Evolutionary conservation across 2,797 vertebrate genomes (phyloP), one percentile per base, ranked within the genome.

Genomic region (Petrocephalus schoutedeni): DNA sequence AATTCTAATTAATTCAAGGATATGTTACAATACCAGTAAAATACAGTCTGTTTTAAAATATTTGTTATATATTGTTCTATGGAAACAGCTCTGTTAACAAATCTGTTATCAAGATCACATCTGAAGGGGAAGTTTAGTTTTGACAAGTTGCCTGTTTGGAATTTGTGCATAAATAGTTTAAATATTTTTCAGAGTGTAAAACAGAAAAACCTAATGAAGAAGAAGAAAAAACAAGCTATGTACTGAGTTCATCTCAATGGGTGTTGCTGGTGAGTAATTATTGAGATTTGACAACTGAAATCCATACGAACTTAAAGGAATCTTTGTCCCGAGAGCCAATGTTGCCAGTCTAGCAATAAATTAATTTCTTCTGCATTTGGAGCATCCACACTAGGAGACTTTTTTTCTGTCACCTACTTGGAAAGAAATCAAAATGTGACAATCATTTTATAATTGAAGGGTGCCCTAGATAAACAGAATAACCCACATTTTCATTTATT

Each of bases 401-500:
- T 19, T 21, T 28, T 86, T 86, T 19, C 49, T 53, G 57, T 64
- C 82, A 84, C 49, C 57, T 84, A 87, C 64, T 87, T 58, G 77
- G 87, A 87, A 58, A 32, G 21, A 36, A 56, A 85, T 56, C 80
- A 88, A 85, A 88, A 54, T 54, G 32, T 85, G 87, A 88, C 83
- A 53, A 53, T 56, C 82, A 85, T 85, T 59, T 85, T 64, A 56
- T 57, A 85, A 71, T 85, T 85, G 82, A 85, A 49, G 61, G 45
- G 23, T 71, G 58, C 36, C 82, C 58, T 56, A 64, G 59, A 85
- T 84, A 85, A 61, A 54, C 28, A 32, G 82, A 71, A 71, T 88
- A 54, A 85, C 59, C 49, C 87, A 88, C 82, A 85, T 85, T 85
- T 85, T 71, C 59, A 85, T 85, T 88, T 88, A 64, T 85, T 58